phyloP scores from a whole-genome alignment of 2,797 vertebrate species.

The Taeniopygia guttata region DNA sequence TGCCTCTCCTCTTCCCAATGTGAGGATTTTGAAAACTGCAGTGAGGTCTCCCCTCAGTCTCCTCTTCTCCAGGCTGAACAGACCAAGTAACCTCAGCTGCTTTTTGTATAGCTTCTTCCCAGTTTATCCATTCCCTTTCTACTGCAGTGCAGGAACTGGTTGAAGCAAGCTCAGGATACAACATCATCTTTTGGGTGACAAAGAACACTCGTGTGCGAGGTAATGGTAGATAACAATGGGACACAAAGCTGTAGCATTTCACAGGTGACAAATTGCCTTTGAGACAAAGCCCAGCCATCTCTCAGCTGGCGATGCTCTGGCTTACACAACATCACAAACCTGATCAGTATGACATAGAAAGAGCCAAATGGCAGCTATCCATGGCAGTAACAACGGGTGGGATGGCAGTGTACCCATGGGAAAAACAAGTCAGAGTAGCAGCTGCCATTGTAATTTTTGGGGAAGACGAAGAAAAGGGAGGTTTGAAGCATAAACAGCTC shows the following conservation, averaged over 20 bases:
- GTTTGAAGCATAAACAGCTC: background rate
- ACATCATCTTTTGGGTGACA: rapidly evolving
- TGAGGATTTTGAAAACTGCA: background rate
- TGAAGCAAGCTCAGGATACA: background rate
- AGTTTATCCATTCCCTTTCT: background rate
- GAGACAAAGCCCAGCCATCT: background rate
- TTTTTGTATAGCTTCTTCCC: background rate
- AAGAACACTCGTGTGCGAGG: background rate
- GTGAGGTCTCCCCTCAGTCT: background rate
- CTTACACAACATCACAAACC: background rate
- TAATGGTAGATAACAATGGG: background rate
- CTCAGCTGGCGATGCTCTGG: background rate
- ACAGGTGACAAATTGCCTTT: background rate
- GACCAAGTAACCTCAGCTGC: background rate
- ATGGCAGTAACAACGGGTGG: background rate
- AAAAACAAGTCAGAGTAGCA: background rate
- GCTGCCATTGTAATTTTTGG: background rate
- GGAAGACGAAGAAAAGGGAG: background rate
- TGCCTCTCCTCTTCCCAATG: background rate
- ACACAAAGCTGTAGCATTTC: background rate
- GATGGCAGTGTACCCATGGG: background rate
- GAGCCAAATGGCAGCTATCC: background rate
- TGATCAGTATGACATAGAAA: background rate
- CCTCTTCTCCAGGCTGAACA: background rate
- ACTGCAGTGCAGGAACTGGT: background rate